Percentiles rank a stretch among this genome's conserved stretches.
phyloP scores from a whole-genome alignment of 2,797 vertebrate genomes.

The Glyptemys insculpta region DNA sequence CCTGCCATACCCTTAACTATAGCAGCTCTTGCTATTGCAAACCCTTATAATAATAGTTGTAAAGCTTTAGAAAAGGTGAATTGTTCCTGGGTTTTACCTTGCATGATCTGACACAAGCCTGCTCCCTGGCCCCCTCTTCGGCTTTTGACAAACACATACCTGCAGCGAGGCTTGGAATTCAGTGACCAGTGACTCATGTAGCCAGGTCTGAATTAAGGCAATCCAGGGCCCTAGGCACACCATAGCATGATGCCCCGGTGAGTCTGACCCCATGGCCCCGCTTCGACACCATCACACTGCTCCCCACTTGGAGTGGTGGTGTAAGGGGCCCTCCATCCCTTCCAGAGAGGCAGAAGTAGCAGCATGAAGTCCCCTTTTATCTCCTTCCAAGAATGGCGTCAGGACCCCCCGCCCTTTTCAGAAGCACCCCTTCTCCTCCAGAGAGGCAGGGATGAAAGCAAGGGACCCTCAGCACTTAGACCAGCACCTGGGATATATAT shows the following conservation, averaged over 20 bases:
- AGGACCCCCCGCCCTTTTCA: too few relatives aligned
- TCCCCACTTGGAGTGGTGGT: background rate
- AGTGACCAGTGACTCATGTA: background rate
- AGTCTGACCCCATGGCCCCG: background rate
- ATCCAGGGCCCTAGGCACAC: background rate
- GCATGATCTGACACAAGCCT: background rate
- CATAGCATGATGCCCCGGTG: too few relatives aligned
- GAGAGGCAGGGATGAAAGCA: background rate
- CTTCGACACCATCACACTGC: background rate
- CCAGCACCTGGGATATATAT: background rate
- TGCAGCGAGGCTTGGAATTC: background rate
- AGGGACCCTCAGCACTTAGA: background rate
- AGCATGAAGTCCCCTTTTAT: too few relatives aligned
- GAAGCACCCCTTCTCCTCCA: background rate
- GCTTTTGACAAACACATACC: background rate
- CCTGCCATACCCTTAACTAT: too few relatives aligned
- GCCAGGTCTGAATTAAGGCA: background rate
- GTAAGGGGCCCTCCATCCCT: too few relatives aligned
- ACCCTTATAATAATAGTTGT: too few relatives aligned
- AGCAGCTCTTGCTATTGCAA: too few relatives aligned
- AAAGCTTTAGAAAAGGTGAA: too few relatives aligned
- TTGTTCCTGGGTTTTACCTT: too few relatives aligned
- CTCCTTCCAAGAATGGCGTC: too few relatives aligned
- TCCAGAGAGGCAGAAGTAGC: background rate
- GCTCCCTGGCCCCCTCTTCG: background rate